Base-by-base conservation (phyloP, 1,140 invertebrate species). In the Trypoxylus dichotomus region DNA sequence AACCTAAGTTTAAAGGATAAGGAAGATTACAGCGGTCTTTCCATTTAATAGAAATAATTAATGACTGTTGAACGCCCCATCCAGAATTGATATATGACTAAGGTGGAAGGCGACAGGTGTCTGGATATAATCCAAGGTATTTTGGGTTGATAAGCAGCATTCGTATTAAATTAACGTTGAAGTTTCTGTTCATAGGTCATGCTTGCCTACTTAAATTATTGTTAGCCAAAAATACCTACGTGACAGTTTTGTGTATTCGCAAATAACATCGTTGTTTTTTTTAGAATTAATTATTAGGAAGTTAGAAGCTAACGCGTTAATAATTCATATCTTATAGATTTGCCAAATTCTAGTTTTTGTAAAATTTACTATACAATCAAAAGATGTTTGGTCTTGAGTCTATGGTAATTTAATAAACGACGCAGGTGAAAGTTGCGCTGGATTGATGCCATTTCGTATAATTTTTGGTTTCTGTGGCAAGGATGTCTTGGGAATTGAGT, bases 21-120 rank as follows among this genome's bases (percentile, higher is more conserved):
- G n/a, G n/a, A 41, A 41, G 37, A 11, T 6, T 41, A 41, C 11
- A 13, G n/a, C 13, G 13, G 24, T 27, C 19, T 19, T 63, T 63
- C 21, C 25, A 21, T 63, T 63, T 63, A 63, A 24, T 27, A 19
- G 25, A 63, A 63, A 63, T 63, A 63, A 63, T 63, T 63, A 63
- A 63, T 63, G 25, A 27, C 15, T 63, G 13, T 63, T 25, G 60
- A 6, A 27, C 60, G 60, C 24, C 25, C 60, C 25, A 63, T 21
- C n/a, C 19, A 24, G 19, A 11, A 63, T 1, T 25, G 19, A 63
- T 63, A 63, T 63, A 63, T 11, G 60, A 24, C 60, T 10, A 63
- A 24, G 60, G 6, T 25, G 19, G 60, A 63, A 63, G 43, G 21
- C 60, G 60, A 63, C 60, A 63, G 60, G 60, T 63, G 60, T 27